Conservation (phyloP, 2,113 vertebrate species). For the Peromyscus maniculatus region DNA sequence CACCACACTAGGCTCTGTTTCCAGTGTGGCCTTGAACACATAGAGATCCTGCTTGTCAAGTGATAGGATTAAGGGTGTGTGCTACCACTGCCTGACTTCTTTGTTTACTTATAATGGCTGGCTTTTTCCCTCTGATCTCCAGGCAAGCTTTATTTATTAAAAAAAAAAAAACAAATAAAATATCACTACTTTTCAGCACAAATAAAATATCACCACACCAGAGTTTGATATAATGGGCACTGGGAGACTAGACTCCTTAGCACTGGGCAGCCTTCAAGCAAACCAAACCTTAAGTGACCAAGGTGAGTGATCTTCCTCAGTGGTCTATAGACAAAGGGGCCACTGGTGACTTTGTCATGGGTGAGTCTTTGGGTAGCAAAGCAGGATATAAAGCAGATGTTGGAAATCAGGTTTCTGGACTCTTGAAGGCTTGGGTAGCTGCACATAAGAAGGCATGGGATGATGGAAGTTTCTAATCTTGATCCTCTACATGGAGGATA, state of each 20-base stretch:
- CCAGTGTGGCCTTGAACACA: too few species aligned
- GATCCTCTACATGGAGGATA: not conserved
- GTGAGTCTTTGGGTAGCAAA: not conserved
- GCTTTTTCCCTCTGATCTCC: too few species aligned
- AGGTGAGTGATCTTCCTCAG: not conserved
- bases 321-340: not conserved
- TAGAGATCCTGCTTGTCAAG: too few species aligned
- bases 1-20: too few species aligned
- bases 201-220: not conserved
- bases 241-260: not conserved
- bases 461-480: not conserved
- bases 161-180: too few species aligned
- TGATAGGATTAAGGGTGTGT: too few species aligned
- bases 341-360: not conserved
- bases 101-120: too few species aligned
- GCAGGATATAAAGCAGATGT: not conserved
- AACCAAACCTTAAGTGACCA: not conserved
- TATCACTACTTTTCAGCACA: too few species aligned
- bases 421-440: not conserved
- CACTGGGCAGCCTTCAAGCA: not conserved
- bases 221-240: not conserved
- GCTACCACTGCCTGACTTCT: too few species aligned
- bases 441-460: not conserved
- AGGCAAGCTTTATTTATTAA: too few species aligned
- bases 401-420: not conserved